Evolutionary conservation across 2,113 vertebrate genomes (phyloP), one percentile per base, ranked within the genome.

Genomic region (Lethenteron camtschaticum): DNA sequence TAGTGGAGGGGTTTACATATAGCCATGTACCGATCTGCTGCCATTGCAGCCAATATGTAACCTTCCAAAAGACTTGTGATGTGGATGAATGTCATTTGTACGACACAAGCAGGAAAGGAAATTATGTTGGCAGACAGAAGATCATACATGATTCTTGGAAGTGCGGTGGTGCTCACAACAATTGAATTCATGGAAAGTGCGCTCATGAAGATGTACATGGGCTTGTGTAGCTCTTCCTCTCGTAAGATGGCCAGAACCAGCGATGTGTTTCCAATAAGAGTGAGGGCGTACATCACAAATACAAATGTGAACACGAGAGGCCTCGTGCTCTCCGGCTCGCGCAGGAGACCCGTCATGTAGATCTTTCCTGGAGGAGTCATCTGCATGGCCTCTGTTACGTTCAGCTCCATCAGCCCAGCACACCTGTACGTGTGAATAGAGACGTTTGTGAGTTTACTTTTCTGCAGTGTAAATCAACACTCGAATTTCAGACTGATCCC

Each of bases 71-170:
- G 9, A 66, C n/a, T 66, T n/a, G n/a, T 16, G 9, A 9, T 9
- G 24, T 66, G 63, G 24, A 9, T 16, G 24, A 66, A 66, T 9
- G 24, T 24, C 63, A 66, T 66, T 24, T 66, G 63, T 16, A 24
- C 2, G 24, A 66, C n/a, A 66, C 63, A 66, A 24, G 10, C 63
- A 16, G 63, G 63, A 66, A 66, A 66, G 10, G n/a, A 16, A 24
- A 66, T 66, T 2, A 24, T 66, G 10, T 66, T 66, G 24, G n/a
- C 10, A 3, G 9, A n/a, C n/a, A 66, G 9, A 66, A 66, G 8
- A 66, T 66, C 24, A 66, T 66, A 11, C 63, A 66, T 66, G 10
- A 66, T 24, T 66, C 63, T n/a, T 66, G 63, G 63, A 66, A 66
- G 63, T 66, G 10, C 10, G n/a, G 63, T 66, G 10, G 63, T 16